These are phyloP conservation scores for Heliconius ismenius DNA, from an alignment of 2,888 invertebrate genomes.

Conservation along the genomic window DNA sequence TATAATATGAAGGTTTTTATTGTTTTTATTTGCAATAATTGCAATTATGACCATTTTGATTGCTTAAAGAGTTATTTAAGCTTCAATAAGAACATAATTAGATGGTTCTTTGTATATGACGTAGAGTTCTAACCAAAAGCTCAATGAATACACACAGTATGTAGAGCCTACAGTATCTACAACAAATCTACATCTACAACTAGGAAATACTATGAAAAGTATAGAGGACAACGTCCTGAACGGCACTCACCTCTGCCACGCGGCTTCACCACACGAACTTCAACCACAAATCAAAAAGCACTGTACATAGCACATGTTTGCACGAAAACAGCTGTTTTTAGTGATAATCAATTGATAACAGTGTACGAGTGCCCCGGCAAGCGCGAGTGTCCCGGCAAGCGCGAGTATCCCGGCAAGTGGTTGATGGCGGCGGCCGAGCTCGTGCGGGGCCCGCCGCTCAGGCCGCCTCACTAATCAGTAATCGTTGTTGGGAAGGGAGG, in stretches of 20 bases:
- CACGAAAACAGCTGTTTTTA: constrained; percentile 69
- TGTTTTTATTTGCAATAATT: background rate
- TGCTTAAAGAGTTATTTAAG: too few species aligned
- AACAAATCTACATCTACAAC: background rate
- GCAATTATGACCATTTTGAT: background rate
- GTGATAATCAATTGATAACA: constrained; percentile 45
- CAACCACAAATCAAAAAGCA: constrained; percentile 66
- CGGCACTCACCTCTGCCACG: constrained; percentile 60
- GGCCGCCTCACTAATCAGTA: constrained; percentile 82
- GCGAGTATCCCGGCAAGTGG: constrained; percentile 28
- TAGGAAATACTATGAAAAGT: constrained; percentile 22
- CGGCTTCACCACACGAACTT: constrained; percentile 52
- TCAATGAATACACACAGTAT: constrained; percentile 2
- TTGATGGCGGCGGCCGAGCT: constrained; percentile 57
- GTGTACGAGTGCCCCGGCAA: constrained; percentile 31
- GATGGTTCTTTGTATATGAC: background rate
- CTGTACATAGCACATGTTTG: constrained; percentile 67
- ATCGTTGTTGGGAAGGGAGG: constrained; percentile 82
- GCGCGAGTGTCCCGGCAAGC: constrained; percentile 28
- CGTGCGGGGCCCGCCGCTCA: constrained; percentile 72
- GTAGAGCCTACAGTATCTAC: background rate
- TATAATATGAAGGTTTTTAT: too few species aligned
- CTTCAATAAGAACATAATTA: background rate
- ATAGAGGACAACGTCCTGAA: constrained; percentile 36
- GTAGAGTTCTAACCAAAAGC: background rate